Evolutionary conservation across 2,797 vertebrate genomes (phyloP).

Genomic region (Lophotriccus pileatus): DNA sequence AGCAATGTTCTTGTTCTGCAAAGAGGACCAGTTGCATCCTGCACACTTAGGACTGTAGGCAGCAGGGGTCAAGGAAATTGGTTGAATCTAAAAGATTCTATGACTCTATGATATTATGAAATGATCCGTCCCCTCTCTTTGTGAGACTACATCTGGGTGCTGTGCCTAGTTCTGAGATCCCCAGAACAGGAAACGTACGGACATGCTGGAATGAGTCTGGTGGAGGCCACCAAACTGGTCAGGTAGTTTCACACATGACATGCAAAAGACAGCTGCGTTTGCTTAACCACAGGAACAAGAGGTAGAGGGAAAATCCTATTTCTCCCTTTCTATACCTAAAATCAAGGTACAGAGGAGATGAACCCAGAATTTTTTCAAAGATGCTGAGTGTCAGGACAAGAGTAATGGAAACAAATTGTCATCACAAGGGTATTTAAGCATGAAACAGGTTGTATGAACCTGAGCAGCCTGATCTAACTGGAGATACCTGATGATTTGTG

Average conservation of each 20-base stretch:
- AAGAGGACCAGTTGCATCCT: not conserved
- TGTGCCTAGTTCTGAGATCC: not conserved
- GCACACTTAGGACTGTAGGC: not conserved
- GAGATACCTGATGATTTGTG: fast-evolving
- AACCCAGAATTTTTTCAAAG: not conserved
- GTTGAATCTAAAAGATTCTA: not conserved
- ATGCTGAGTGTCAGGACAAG: not conserved
- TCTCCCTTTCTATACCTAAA: not conserved
- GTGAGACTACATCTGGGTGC: not conserved
- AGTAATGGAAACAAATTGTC: not conserved
- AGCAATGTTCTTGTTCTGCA: not conserved
- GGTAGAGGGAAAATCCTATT: not conserved
- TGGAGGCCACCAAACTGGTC: not conserved
- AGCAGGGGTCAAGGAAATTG: not conserved
- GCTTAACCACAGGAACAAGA: not conserved
- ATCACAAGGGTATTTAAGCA: not conserved
- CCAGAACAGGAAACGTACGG: not conserved
- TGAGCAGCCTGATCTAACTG: not conserved
- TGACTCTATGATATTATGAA: not conserved
- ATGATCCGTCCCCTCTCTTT: fast-evolving
- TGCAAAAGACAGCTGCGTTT: not conserved
- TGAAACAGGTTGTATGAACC: not conserved
- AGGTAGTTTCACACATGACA: fast-evolving
- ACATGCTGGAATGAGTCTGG: not conserved
- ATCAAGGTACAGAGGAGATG: not conserved